phyloP scores from a whole-genome alignment of 2,797 vertebrate species.

The Pipistrellus nathusii region DNA sequence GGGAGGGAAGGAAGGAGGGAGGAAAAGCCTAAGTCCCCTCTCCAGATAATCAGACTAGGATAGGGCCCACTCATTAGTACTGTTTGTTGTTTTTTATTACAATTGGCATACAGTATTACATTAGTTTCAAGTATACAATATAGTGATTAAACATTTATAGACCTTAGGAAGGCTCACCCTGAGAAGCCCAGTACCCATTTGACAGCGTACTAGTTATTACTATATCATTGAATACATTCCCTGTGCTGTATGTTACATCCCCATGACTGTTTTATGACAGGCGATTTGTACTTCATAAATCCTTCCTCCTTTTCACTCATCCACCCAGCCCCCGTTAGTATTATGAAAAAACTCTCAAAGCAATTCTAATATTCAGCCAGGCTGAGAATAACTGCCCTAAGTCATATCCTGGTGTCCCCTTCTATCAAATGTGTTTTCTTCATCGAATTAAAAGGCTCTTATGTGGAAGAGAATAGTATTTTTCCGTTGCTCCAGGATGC shows the following conservation, averaged over 20 bases:
- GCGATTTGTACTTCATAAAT: neutral
- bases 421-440: neutral
- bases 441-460: neutral
- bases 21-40: neutral
- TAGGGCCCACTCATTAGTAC: neutral
- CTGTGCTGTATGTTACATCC: neutral
- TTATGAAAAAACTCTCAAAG: conserved; percentile 1
- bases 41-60: neutral
- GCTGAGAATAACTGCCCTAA: neutral
- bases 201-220: neutral
- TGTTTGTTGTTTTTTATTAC: neutral
- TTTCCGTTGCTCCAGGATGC: conserved; percentile 45
- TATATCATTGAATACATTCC: neutral
- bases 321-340: neutral
- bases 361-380: neutral
- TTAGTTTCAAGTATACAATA: neutral
- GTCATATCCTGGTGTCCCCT: neutral
- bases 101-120: neutral
- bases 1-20: too few relatives aligned
- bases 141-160: neutral
- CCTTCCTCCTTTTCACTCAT: neutral
- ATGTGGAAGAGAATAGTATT: neutral
- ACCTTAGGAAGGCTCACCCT: neutral
- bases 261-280: neutral
- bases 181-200: neutral